Percentiles rank a stretch among this genome's conserved stretches.
Evolutionary conservation across 2,888 invertebrate genomes (phyloP).

Genomic region (Conus canariensis): DNA sequence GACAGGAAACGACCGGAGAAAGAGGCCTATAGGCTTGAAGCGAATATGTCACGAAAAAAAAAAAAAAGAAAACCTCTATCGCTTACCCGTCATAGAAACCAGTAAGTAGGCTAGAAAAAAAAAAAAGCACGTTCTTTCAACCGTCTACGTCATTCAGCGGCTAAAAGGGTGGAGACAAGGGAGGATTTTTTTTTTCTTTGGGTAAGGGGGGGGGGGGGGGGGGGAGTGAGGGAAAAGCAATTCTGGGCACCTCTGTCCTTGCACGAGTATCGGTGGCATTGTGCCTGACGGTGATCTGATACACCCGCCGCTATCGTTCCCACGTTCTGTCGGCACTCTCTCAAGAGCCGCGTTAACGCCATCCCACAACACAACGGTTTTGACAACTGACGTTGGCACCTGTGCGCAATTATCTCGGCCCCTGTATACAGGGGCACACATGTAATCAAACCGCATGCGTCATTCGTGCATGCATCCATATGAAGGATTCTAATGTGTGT

Average conservation of each 20-base stretch:
- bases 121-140: too few species aligned
- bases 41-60: background rate
- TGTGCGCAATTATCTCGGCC: background rate
- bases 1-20: background rate
- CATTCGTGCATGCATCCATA: too few species aligned
- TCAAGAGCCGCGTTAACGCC: too few species aligned
- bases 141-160: background rate
- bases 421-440: too few species aligned
- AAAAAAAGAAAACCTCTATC: background rate
- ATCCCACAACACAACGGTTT: background rate
- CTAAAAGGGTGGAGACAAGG: background rate
- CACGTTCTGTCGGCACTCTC: too few species aligned
- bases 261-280: background rate
- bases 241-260: too few species aligned
- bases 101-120: too few species aligned
- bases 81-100: too few species aligned
- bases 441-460: too few species aligned
- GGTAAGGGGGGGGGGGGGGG: too few species aligned
- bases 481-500: background rate
- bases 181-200: background rate
- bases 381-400: background rate
- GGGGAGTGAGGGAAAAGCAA: too few species aligned
- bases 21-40: background rate
- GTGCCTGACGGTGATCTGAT: background rate
- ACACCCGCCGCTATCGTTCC: background rate